Evolutionary conservation across 2,888 invertebrate species (phyloP), one percentile per base, ranked within the genome.

Genomic region (Lathronympha strigana): DNA sequence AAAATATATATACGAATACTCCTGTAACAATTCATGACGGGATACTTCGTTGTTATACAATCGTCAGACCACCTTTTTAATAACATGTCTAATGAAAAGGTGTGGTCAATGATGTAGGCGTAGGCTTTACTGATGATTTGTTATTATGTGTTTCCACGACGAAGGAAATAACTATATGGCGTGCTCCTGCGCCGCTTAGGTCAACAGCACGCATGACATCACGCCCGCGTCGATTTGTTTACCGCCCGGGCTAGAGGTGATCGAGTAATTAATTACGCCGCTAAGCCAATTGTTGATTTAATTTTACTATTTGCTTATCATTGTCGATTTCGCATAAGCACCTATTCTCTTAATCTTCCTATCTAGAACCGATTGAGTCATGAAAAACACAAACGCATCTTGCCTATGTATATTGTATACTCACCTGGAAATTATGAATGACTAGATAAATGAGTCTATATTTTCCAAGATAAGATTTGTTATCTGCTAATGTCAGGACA

Each of bases 121-220:
- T 57, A 19, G 43, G 47, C 33, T 49, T 51, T 13, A 33, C 43
- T 33, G n/a, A 45, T 9, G 19, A 31, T 66, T 49, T 36, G 51
- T 50, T 45, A 31, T 57, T 43, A 54, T 63, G 62, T 64, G 63
- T 64, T 69, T 66, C 73, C 13, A 19, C 51, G 31, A n/a, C 31
- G 43, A n/a, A 74, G 67, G 71, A 74, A 75, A 72, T 72, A 68
- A 15, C 13, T n/a, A 47, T 75, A 74, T 69, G 72, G 71, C 70
- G 69, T 70, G 73, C 71, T 69, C 63, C 68, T 72, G 69, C 70
- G 67, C 70, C 70, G 72, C 76, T 80, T 86, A 80, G 89, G 88
- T 90, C 88, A 89, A 88, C 88, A 88, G 84, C 28, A 43, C 75
- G 80, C 75, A 86, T 89, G 90, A 89, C 88, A 88, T 90, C 88